phyloP scores from a whole-genome alignment of 2,113 vertebrate species.

The Scomber scombrus region DNA sequence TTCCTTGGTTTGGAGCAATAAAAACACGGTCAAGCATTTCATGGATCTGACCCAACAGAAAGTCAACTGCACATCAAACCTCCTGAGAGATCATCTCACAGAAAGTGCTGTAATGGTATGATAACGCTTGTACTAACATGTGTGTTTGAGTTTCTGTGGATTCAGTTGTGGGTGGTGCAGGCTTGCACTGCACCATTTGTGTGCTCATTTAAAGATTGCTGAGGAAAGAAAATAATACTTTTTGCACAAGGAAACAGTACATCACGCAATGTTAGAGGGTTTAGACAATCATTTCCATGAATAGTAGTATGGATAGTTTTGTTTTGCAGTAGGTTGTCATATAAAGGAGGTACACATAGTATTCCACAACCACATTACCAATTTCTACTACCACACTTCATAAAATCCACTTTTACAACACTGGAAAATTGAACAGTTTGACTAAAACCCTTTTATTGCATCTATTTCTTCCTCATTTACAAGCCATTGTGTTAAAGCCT shows the following conservation, averaged over 20 bases:
- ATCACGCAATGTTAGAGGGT: neutral
- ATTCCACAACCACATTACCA: slow-evolving; percentile 37
- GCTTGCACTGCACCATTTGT: slow-evolving; percentile 1
- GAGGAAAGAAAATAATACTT: neutral
- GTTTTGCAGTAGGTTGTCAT: neutral
- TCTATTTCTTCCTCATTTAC: slow-evolving; percentile 59
- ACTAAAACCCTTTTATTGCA: slow-evolving; percentile 62
- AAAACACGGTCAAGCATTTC: slow-evolving; percentile 30
- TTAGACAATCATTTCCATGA: neutral
- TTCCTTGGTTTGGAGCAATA: slow-evolving; percentile 39
- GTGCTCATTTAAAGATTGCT: neutral
- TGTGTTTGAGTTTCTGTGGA: slow-evolving; percentile 14
- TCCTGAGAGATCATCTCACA: slow-evolving; percentile 10
- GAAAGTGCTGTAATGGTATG: slow-evolving; percentile 10
- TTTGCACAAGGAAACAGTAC: neutral
- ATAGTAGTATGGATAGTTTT: neutral
- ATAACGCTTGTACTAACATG: slow-evolving; percentile 32
- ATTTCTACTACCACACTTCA: slow-evolving; percentile 46
- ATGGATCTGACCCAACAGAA: slow-evolving; percentile 41
- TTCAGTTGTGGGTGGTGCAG: neutral
- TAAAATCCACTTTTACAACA: slow-evolving; percentile 62
- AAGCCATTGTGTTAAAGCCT: slow-evolving; percentile 48
- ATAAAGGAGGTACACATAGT: slow-evolving; percentile 8
- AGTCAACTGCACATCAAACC: slow-evolving; percentile 42
- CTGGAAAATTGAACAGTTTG: slow-evolving; percentile 66